phyloP scores from a whole-genome alignment of 2,888 invertebrate species.

The Dolichomitus sp. region DNA sequence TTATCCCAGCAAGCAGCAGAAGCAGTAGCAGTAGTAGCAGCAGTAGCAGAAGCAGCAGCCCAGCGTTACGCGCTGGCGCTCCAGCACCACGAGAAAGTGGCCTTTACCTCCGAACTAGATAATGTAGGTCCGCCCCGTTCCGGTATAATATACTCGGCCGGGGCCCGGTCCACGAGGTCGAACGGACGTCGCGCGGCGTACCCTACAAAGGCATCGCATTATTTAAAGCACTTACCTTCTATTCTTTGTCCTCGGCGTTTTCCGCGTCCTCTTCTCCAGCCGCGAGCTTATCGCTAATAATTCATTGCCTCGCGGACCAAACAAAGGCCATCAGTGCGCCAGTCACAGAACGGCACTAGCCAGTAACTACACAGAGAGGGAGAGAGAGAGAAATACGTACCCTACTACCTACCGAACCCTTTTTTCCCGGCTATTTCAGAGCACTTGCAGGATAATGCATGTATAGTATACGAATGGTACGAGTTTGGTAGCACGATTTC shows the following conservation, averaged over 20 bases:
- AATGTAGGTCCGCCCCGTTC: constrained; percentile 76
- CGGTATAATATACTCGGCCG: constrained; percentile 74
- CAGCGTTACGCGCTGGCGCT: constrained; percentile 46
- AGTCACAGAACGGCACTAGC: constrained; percentile 62
- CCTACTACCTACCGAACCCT: constrained; percentile 13
- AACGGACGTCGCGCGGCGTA: constrained; percentile 65
- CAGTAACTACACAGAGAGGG: constrained; percentile 41
- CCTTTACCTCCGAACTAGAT: constrained; percentile 78
- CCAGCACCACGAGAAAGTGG: constrained; percentile 74
- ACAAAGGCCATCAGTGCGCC: constrained; percentile 77
- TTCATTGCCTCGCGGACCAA: constrained; percentile 74
- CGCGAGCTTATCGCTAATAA: constrained; percentile 79
- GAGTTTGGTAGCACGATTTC: constrained; percentile 48
- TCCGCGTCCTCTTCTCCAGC: constrained; percentile 74
- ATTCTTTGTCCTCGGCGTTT: constrained; percentile 79
- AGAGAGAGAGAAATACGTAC: constrained; percentile 5
- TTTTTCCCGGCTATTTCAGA: constrained; percentile 31
- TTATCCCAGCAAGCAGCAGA: constrained; percentile 32
- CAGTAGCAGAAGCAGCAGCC: constrained; percentile 32
- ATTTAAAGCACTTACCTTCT: constrained; percentile 80
- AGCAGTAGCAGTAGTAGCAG: constrained; percentile 8
- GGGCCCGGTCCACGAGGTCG: constrained; percentile 61
- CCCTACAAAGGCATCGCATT: constrained; percentile 80
- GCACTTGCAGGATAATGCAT: constrained; percentile 48
- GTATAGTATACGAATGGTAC: constrained; percentile 48